These are phyloP conservation scores for Sericinus montela DNA, from an alignment of 2,888 invertebrate genomes.

Conservation along the genomic window DNA sequence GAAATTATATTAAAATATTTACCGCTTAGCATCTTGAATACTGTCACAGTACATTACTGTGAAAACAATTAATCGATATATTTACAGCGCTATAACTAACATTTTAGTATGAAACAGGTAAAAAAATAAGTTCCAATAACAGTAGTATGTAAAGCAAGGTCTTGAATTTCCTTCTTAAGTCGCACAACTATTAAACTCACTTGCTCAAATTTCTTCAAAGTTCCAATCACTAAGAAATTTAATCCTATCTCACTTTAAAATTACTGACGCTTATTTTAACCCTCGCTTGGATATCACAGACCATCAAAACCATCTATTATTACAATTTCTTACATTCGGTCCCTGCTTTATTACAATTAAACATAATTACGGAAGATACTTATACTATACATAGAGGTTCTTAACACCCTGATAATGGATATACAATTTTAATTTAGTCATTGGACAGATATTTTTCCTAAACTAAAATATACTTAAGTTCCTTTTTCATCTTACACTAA, in stretches of 20 bases:
- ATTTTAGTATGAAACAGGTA: constrained; percentile 35
- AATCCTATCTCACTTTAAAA: background rate
- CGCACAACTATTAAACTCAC: background rate
- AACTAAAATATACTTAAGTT: constrained; percentile 19
- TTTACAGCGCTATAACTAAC: constrained; percentile 44
- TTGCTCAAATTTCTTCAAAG: background rate
- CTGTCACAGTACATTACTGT: constrained; percentile 38
- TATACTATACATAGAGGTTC: constrained; percentile 16
- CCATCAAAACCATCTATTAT: constrained; percentile 44
- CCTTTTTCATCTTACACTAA: constrained; percentile 7
- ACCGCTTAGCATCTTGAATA: constrained; percentile 39
- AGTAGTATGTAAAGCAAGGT: constrained; percentile 31
- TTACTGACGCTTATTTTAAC: constrained; percentile 23
- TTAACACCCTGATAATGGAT: constrained; percentile 18
- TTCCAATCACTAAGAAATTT: background rate
- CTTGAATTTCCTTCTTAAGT: background rate
- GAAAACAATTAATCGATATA: constrained; percentile 45
- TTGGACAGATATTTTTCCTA: constrained; percentile 13
- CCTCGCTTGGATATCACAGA: constrained; percentile 51
- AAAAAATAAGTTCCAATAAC: constrained; percentile 38
- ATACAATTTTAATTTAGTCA: constrained; percentile 11
- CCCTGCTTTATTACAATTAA: background rate
- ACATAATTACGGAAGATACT: constrained; percentile 10
- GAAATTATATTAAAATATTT: constrained; percentile 35
- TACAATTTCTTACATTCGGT: constrained; percentile 8